Evolutionary conservation across 2,797 vertebrate species (phyloP).

Genomic region (Tapirus indicus): DNA sequence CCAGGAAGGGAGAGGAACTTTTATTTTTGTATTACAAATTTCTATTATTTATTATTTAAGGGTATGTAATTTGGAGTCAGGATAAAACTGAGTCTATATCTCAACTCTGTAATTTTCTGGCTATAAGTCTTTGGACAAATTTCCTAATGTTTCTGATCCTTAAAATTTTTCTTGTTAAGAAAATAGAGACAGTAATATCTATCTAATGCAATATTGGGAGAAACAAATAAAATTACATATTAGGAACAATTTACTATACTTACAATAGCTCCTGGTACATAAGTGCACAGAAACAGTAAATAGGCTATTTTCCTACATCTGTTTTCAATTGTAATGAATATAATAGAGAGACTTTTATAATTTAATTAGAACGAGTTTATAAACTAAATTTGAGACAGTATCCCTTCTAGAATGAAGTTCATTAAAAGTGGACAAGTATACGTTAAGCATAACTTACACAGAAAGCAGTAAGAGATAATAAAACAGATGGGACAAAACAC

Average conservation of each 20-base stretch:
- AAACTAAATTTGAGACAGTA: neutral
- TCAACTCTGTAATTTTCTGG: neutral
- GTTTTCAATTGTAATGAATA: neutral
- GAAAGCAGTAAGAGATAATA: neutral
- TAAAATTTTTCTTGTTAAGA: neutral
- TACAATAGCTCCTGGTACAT: neutral
- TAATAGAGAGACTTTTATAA: neutral
- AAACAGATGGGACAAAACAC: neutral
- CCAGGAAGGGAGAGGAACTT: neutral
- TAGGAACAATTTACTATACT: neutral
- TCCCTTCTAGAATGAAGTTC: neutral
- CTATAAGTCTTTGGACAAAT: neutral
- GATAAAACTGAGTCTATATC: neutral
- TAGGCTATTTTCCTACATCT: neutral
- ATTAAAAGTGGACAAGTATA: neutral
- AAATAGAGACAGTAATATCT: neutral
- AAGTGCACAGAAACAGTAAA: neutral
- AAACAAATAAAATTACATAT: neutral
- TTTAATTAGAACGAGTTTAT: neutral
- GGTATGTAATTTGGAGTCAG: neutral
- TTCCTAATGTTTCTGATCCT: neutral
- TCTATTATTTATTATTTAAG: neutral
- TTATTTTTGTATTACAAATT: conserved; percentile 8
- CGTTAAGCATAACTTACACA: neutral
- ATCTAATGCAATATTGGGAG: neutral